Evolutionary conservation across 2,888 invertebrate species (phyloP).

Genomic region (Drosophila formosana): DNA sequence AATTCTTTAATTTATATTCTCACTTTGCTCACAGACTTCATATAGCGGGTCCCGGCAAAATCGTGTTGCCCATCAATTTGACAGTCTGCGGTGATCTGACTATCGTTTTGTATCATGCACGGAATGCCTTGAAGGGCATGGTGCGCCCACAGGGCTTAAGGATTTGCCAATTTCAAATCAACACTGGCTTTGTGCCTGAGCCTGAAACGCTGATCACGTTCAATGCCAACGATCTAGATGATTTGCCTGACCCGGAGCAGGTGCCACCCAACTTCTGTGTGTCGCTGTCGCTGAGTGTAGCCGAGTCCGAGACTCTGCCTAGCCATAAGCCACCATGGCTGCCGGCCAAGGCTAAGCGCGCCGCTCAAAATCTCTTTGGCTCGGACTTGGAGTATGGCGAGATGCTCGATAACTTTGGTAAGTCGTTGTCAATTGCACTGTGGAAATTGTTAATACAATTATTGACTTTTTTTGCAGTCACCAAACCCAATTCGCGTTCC

Average conservation of each 20-base stretch:
- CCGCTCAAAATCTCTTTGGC: constrained; percentile 88
- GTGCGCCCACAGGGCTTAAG: constrained; percentile 93
- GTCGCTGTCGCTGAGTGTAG: constrained; percentile 90
- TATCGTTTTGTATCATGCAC: constrained; percentile 92
- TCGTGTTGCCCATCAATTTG: constrained; percentile 90
- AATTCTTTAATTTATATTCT: neutral
- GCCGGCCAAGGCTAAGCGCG: constrained; percentile 88
- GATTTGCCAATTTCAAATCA: constrained; percentile 94
- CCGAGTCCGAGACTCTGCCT: constrained; percentile 89
- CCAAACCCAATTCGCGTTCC: constrained; percentile 85
- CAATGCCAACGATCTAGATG: constrained; percentile 92
- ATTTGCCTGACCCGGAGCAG: constrained; percentile 90
- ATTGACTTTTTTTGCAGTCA: constrained; percentile 76
- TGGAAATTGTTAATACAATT: neutral
- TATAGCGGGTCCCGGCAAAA: constrained; percentile 84
- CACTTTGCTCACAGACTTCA: constrained; percentile 69
- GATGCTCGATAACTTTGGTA: constrained; percentile 93
- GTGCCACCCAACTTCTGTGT: constrained; percentile 90
- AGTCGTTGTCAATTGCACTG: constrained; percentile 38
- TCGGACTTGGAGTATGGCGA: constrained; percentile 93
- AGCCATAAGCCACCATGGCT: constrained; percentile 91
- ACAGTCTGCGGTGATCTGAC: constrained; percentile 95
- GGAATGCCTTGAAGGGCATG: constrained; percentile 92
- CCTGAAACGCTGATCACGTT: constrained; percentile 91
- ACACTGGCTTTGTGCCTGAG: constrained; percentile 93